These are phyloP conservation scores for Felis chaus DNA, from an alignment of 2,113 vertebrate species.

Conservation along the genomic window DNA sequence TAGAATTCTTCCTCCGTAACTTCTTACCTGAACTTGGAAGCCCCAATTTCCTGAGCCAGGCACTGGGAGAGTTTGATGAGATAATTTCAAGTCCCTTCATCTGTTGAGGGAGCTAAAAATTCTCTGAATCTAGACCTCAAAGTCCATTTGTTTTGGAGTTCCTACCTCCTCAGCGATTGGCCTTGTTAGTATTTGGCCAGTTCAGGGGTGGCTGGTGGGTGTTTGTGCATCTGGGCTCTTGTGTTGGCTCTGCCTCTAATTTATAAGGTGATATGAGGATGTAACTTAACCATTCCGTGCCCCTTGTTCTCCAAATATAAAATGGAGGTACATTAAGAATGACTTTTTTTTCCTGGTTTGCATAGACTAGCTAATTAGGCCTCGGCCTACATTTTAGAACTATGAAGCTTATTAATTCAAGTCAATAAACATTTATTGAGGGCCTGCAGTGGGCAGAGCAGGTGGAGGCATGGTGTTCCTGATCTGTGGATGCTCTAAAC, in stretches of 20 bases:
- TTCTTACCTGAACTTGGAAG: background rate
- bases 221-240: background rate
- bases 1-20: background rate
- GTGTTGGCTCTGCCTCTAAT: background rate
- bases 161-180: background rate
- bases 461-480: background rate
- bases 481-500: background rate
- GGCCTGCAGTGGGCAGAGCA: background rate
- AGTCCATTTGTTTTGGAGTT: background rate
- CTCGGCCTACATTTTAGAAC: background rate
- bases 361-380: slow-evolving; percentile 24
- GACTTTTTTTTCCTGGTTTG: slow-evolving; percentile 1
- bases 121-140: background rate
- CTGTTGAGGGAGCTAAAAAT: background rate
- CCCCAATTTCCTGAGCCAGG: background rate
- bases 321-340: background rate
- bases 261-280: background rate
- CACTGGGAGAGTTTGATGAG: background rate
- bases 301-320: background rate
- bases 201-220: background rate
- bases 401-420: slow-evolving; percentile 19
- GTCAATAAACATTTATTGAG: background rate
- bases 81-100: slow-evolving; percentile 17
- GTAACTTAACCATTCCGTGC: background rate
- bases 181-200: background rate